These are phyloP conservation scores for Bujurquina vittata DNA, from an alignment of 2,113 vertebrate species.

Conservation along the genomic window DNA sequence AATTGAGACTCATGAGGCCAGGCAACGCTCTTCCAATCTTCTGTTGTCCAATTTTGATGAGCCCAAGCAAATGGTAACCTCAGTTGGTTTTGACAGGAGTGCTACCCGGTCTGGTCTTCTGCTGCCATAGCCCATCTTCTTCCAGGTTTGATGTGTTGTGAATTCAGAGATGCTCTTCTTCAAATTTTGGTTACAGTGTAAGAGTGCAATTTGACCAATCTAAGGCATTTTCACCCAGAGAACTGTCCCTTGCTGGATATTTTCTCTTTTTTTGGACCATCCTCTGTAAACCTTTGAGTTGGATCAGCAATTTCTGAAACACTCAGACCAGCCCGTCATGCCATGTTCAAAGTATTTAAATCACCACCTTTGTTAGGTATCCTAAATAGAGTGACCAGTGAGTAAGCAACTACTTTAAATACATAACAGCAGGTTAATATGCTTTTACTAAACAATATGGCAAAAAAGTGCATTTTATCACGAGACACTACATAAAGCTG, in stretches of 20 bases:
- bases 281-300: not conserved
- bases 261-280: no score
- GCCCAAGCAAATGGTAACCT: not conserved
- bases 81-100: no score
- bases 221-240: not conserved
- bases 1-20: not conserved
- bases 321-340: not conserved
- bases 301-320: not conserved
- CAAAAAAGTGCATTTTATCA: not conserved
- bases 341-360: not conserved
- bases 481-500: not conserved
- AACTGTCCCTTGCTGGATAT: no score
- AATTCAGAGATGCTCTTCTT: not conserved
- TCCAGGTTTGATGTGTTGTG: not conserved
- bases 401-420: not conserved
- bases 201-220: not conserved
- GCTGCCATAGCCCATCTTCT: not conserved
- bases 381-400: not conserved
- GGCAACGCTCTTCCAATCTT: not conserved
- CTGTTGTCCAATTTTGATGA: not conserved
- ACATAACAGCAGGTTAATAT: not conserved
- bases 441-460: not conserved
- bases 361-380: not conserved
- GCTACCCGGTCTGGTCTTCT: not conserved
- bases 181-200: not conserved